Conservation (phyloP, 2,113 vertebrate species). For the Paralichthys olivaceus region DNA sequence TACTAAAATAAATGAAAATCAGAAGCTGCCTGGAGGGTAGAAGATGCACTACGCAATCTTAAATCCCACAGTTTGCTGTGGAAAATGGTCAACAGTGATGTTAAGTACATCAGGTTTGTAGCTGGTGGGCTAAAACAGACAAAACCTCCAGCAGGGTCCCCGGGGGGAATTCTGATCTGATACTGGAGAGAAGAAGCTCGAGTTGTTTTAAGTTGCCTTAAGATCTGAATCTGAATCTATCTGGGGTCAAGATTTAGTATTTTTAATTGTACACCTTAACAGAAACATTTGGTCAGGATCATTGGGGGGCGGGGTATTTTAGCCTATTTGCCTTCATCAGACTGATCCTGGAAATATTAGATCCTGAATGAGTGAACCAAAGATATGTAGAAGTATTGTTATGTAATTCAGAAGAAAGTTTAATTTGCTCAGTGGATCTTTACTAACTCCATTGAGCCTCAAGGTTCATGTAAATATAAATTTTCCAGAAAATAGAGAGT, state of each 20-base stretch:
- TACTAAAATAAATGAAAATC: conserved; percentile 42
- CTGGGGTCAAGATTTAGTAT: conserved; percentile 21
- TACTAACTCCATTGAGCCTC: neutral
- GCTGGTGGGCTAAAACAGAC: conserved; percentile 13
- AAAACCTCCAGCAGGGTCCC: conserved; percentile 9
- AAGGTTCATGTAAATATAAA: conserved; percentile 13
- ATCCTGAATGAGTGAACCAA: conserved; percentile 20
- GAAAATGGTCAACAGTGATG: conserved; percentile 39
- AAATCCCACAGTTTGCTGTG: conserved; percentile 42
- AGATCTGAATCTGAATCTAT: conserved; percentile 21
- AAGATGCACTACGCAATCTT: conserved; percentile 45
- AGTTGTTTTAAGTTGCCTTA: conserved; percentile 12
- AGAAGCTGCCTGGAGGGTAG: conserved; percentile 28
- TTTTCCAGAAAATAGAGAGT: conserved; percentile 3
- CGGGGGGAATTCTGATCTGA: conserved; percentile 17
- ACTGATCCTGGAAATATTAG: conserved; percentile 10
- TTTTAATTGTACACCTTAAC: conserved; percentile 27
- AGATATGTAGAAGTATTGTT: conserved; percentile 51
- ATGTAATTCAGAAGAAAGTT: conserved; percentile 30
- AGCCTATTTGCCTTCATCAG: conserved; percentile 10
- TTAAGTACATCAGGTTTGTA: conserved; percentile 34
- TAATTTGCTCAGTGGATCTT: neutral
- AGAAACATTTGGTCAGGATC: conserved; percentile 28
- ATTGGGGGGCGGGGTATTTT: conserved; percentile 9
- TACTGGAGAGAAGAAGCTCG: conserved; percentile 10